Percentiles rank a stretch among this genome's conserved stretches.
phyloP scores from a whole-genome alignment of 2,888 invertebrate genomes.

The Andrena dorsata region DNA sequence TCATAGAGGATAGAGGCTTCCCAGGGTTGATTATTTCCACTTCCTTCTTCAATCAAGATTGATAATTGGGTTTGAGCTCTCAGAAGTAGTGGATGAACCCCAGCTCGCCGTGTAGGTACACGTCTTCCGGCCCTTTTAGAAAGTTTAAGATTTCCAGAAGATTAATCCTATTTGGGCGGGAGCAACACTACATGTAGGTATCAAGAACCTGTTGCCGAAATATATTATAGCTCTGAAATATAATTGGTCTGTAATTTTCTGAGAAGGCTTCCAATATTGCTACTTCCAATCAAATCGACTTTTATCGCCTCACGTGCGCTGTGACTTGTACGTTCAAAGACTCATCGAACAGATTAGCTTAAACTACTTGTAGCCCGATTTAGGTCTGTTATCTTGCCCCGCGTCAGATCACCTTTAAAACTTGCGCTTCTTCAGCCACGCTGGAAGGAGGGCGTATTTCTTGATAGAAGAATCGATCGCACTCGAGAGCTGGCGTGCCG shows the following conservation, averaged over 20 bases:
- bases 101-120: no score
- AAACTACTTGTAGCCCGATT: conserved; percentile 11
- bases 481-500: conserved; percentile 3
- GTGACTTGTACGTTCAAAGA: background rate
- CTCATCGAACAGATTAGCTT: conserved; percentile 3
- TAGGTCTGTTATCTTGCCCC: conserved; percentile 14
- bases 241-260: background rate
- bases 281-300: background rate
- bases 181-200: no score
- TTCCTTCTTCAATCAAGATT: no score
- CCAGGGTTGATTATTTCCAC: no score
- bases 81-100: no score
- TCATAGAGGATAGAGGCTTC: no score
- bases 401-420: conserved; percentile 40
- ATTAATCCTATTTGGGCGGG: no score
- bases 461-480: conserved; percentile 31
- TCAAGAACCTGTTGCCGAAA: no score
- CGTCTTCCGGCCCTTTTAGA: no score
- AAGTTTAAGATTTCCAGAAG: no score
- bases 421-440: conserved; percentile 14
- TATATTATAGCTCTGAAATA: background rate
- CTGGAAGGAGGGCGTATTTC: conserved; percentile 17
- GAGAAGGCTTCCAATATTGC: background rate
- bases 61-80: no score
- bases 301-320: background rate